Base-by-base conservation (phyloP, 2,113 vertebrate species). In the Lepus timidus region DNA sequence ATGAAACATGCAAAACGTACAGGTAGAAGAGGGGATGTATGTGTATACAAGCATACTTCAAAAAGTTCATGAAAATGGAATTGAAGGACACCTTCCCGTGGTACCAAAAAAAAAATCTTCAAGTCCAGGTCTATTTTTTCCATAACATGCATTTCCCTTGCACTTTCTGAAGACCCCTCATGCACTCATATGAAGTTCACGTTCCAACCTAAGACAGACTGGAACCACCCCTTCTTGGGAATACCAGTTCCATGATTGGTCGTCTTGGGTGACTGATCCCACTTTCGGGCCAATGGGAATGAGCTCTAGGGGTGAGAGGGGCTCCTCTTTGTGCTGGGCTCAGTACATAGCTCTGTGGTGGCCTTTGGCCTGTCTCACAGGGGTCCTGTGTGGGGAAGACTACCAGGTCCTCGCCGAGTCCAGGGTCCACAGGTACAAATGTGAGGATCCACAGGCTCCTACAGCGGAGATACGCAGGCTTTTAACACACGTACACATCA, bases 1-100 rank as follows among this genome's bases (percentile, higher is more conserved):
- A 80, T 86, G 58, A 94, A 83, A 86, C 33, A 75, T 19, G 10
- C 44, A 36, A 49, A 90, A 61, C 20, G 1, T 11, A 85, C 1
- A 95, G 78, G 71, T 93, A 93, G 33, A 64, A 95, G 55, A 96
- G 51, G 68, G 79, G 79, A 85, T 23, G 6, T 6, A 52, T 17
- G 31, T 75, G 55, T 62, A 65, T 10, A 29, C 14, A 58, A 58
- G 17, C 44, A 44, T 44, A 44, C 55, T 58, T 58, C 17, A 17
- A 58, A 17, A 58, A 16, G 55, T 58, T 58, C 55, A 58, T 16
- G 55, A 58, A 58, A 58, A 58, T 58, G 55, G 55, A 58, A 58
- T 17, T 12, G 4, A 58, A 58, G 4, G 55, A 58, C 55, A 58
- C 44, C 44, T 20, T 58, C 19, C 55, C 19, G 4, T 58, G 55